Evolutionary conservation across 2,113 vertebrate genomes (phyloP), one percentile per base, ranked within the genome.

Genomic region (Tiliqua scincoides): DNA sequence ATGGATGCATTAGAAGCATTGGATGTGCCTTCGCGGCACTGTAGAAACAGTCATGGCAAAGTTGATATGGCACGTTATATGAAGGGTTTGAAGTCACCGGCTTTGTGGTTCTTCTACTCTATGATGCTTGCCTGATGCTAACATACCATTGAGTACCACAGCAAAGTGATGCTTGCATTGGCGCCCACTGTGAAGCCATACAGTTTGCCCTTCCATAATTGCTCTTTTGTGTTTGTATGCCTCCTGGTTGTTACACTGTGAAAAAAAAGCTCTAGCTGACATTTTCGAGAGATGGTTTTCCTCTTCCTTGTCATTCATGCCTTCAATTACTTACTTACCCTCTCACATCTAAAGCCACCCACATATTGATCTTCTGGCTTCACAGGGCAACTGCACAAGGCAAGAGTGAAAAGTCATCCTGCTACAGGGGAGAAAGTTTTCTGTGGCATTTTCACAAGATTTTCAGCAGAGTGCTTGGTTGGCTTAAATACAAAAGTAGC

Each of bases 401-500:
- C 5, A 11, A 25, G 43, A 72, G 52, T 25, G 32, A 62, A 0
- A 61, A 40, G 37, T 32, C 32, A 23, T 9, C 70, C 89, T 75
- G 43, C 12, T 25, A 10, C 71, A 21, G 6, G 1, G 0, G 7
- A 12, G 30, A 30, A 3, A 84, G 62, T 81, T 70, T 86, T 82
- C 62, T 52, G 27, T 75, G 72, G 61, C 37, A n/a, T 83, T 89
- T 87, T 70, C 79, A 79, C 14, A 43, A 30, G 62, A 40, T 85
- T 72, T 77, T 23, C 18, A 70, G 68, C 40, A 85, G 71, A 57
- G 37, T 67, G 43, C 48, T 82, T 82, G 48, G 6, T 27, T 43
- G 71, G 32, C 52, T 54, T 68, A n/a, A 71, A 71, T 37, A 43
- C 61, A 79, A 73, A 62, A 23, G 25, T 10, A 57, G 25, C 79